Conservation (phyloP, 1,140 invertebrate genomes). For the Cephus cinctus region DNA sequence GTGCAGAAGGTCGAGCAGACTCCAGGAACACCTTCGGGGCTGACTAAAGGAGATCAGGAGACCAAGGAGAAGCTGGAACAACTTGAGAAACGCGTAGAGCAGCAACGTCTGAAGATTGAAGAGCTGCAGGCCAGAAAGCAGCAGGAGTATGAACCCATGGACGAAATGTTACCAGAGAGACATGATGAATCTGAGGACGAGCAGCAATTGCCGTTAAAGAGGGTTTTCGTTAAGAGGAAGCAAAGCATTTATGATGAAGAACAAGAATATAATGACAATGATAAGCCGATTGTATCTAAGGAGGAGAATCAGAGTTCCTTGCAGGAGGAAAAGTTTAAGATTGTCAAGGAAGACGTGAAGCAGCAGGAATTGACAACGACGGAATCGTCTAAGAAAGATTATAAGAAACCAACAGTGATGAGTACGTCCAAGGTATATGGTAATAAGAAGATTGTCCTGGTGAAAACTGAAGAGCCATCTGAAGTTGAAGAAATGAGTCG, state of each 20-base stretch:
- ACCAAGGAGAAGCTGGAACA: slow-evolving; percentile 48
- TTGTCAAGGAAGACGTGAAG: slow-evolving; percentile 17
- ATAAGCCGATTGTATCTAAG: background rate
- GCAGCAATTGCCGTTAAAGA: slow-evolving; percentile 49
- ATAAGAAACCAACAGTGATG: slow-evolving; percentile 19
- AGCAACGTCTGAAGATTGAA: slow-evolving; percentile 52
- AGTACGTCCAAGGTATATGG: slow-evolving; percentile 43
- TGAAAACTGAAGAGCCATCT: slow-evolving; percentile 37
- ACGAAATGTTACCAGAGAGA: slow-evolving; percentile 50
- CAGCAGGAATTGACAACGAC: slow-evolving; percentile 8
- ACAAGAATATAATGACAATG: slow-evolving; percentile 43
- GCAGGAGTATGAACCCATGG: slow-evolving; percentile 45
- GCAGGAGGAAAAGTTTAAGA: background rate
- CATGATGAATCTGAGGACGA: slow-evolving; percentile 54
- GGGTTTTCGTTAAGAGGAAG: slow-evolving; percentile 53
- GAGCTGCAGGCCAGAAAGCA: slow-evolving; percentile 48
- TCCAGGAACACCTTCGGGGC: slow-evolving; percentile 8
- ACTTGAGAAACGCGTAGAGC: slow-evolving; percentile 47
- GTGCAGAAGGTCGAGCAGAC: slow-evolving; percentile 9
- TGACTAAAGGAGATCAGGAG: slow-evolving; percentile 37
- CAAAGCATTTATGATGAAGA: slow-evolving; percentile 54
- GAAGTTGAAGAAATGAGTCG: slow-evolving; percentile 51
- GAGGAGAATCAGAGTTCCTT: background rate
- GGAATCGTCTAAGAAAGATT: background rate
- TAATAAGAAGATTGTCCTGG: slow-evolving; percentile 41